These are phyloP conservation scores for Enteromius viviparus DNA, from an alignment of 2,797 vertebrate species.

Conservation along the genomic window DNA sequence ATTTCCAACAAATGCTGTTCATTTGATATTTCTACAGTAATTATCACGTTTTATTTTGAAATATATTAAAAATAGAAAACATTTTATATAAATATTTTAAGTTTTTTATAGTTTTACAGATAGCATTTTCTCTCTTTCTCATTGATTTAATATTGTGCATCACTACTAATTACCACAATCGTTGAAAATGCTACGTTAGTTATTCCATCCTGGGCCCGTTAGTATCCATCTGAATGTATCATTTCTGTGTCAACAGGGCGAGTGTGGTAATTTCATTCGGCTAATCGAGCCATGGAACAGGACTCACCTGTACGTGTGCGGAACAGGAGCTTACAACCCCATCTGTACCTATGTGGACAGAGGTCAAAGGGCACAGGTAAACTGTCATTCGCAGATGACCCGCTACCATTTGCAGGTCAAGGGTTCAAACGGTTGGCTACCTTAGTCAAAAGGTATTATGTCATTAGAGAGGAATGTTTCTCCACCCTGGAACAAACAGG, in stretches of 20 bases:
- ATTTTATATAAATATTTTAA: neutral
- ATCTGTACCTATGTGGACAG: conserved; percentile 96
- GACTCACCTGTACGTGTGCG: conserved; percentile 96
- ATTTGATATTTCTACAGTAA: neutral
- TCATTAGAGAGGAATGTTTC: conserved; percentile 35
- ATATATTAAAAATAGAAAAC: neutral
- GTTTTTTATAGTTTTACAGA: neutral
- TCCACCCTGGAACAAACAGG: conserved; percentile 23
- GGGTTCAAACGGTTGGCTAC: conserved; percentile 41
- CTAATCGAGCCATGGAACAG: conserved; percentile 99
- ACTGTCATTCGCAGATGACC: conserved; percentile 36
- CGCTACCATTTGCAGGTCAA: conserved; percentile 39
- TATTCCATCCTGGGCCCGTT: neutral
- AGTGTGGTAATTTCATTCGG: conserved; percentile 98
- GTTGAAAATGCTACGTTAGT: neutral
- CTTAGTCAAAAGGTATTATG: conserved; percentile 43
- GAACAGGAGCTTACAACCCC: conserved; percentile 97
- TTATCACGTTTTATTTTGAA: neutral
- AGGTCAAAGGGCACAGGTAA: conserved; percentile 96
- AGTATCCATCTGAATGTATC: neutral
- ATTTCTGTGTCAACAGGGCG: conserved; percentile 78
- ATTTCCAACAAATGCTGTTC: neutral
- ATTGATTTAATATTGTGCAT: neutral
- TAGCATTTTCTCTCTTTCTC: neutral
- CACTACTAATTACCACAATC: neutral